Percentiles rank a stretch among this genome's conserved stretches.
Evolutionary conservation across 2,113 vertebrate genomes (phyloP).

Genomic region (Neodon shergylaensis): DNA sequence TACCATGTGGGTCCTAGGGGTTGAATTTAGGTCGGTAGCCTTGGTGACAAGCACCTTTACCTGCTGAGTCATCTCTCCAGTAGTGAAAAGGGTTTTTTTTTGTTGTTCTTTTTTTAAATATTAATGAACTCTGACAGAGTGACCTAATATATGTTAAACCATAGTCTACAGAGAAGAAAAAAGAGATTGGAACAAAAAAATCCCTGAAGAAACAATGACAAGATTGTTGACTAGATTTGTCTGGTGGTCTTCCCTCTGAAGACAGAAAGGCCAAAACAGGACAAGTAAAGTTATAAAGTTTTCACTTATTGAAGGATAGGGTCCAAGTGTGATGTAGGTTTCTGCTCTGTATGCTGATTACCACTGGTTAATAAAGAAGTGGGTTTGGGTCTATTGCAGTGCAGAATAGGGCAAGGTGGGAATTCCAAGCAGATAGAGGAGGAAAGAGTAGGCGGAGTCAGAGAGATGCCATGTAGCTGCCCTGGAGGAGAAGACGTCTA

Average conservation of each 20-base stretch:
- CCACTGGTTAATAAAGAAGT: no score
- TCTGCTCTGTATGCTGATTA: no score
- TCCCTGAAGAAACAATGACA: background rate
- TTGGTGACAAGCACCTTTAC: background rate
- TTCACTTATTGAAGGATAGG: background rate
- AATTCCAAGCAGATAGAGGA: no score
- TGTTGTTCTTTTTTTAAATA: background rate
- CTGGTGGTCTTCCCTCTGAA: background rate
- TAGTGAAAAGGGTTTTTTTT: background rate
- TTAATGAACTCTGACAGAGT: background rate
- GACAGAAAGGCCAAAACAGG: background rate
- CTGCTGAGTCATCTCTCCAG: no score
- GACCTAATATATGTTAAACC: background rate
- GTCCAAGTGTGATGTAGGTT: background rate
- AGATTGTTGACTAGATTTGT: background rate
- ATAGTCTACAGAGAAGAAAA: background rate
- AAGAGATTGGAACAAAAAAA: background rate
- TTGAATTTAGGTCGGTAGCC: background rate
- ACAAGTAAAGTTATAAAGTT: background rate
- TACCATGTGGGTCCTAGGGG: background rate
- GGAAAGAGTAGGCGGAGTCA: no score
- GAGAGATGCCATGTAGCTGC: no score
- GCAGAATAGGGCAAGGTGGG: no score
- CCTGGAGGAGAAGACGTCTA: no score
- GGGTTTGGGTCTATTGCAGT: no score